phyloP scores from a whole-genome alignment of 2,888 invertebrate species.

The Cremastinae sp. region DNA sequence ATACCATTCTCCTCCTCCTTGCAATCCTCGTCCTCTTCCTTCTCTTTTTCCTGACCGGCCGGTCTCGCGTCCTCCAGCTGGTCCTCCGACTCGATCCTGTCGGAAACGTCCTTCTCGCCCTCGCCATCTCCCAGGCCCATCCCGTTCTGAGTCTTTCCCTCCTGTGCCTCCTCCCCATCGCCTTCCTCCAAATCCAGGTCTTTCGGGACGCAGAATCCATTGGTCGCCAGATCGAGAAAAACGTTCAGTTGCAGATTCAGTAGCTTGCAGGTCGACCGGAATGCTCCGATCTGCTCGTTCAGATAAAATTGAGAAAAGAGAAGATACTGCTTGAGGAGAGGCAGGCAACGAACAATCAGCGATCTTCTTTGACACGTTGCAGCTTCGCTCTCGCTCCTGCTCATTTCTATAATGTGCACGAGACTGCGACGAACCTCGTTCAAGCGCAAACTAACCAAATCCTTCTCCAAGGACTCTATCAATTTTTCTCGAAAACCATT shows the following conservation, averaged over 20 bases:
- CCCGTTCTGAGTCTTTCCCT: constrained; percentile 85
- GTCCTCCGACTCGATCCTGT: constrained; percentile 94
- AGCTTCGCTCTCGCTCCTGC: constrained; percentile 19
- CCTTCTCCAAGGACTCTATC: constrained; percentile 84
- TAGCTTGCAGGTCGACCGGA: constrained; percentile 91
- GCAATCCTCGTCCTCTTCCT: constrained; percentile 87
- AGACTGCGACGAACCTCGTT: constrained; percentile 75
- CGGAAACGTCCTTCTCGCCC: constrained; percentile 97
- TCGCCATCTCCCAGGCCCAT: constrained; percentile 96
- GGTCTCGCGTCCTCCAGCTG: constrained; percentile 95
- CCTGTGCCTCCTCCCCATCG: constrained; percentile 82
- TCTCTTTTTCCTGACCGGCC: constrained; percentile 87
- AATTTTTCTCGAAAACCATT: constrained; percentile 86
- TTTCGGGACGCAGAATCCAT: constrained; percentile 96
- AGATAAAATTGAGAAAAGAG: constrained; percentile 90
- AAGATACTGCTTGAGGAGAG: constrained; percentile 89
- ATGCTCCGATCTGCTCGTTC: constrained; percentile 88
- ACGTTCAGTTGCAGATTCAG: constrained; percentile 90
- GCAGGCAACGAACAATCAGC: constrained; percentile 82
- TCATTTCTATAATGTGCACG: constrained; percentile 73
- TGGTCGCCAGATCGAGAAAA: constrained; percentile 90
- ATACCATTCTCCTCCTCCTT: constrained; percentile 95
- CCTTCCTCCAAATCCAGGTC: constrained; percentile 88
- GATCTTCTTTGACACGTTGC: constrained; percentile 44
- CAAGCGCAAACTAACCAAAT: constrained; percentile 84